Percentiles rank a stretch among this genome's conserved stretches.
phyloP scores from a whole-genome alignment of 2,113 vertebrate genomes.

The Hiodon tergisus region DNA sequence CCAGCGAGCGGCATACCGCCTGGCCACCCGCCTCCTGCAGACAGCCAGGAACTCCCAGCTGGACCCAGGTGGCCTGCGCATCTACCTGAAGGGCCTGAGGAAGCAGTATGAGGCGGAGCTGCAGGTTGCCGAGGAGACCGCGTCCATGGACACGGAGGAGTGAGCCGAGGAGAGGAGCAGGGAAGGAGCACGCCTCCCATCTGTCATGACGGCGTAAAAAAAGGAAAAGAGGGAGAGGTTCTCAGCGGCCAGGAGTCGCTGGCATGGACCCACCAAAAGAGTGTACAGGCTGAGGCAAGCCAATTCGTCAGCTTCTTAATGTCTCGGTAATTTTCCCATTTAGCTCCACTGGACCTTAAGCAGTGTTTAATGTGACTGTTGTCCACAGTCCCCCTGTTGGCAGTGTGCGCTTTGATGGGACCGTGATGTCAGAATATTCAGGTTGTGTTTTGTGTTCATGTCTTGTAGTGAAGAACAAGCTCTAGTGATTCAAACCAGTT shows the following conservation, averaged over 20 bases:
- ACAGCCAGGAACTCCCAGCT: slow-evolving; percentile 83
- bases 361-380: no score
- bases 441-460: no score
- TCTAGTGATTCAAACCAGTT: no score
- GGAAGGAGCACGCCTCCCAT: background rate
- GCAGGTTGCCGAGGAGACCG: slow-evolving; percentile 35
- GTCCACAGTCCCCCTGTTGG: no score
- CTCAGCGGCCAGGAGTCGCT: background rate
- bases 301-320: background rate
- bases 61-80: slow-evolving; percentile 74
- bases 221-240: slow-evolving; percentile 19
- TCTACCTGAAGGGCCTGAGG: slow-evolving; percentile 79
- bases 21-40: slow-evolving; percentile 80
- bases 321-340: background rate
- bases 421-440: no score
- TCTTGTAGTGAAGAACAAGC: no score
- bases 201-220: slow-evolving; percentile 2
- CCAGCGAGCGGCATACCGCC: slow-evolving; percentile 71
- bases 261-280: background rate
- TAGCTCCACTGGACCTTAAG: no score
- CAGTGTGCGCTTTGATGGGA: no score
- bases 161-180: slow-evolving; percentile 32
- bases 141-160: slow-evolving; percentile 43
- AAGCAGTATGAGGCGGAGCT: slow-evolving; percentile 72
- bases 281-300: background rate